Base-by-base conservation (phyloP, 2,888 invertebrate species). In the Germaria angustata region DNA sequence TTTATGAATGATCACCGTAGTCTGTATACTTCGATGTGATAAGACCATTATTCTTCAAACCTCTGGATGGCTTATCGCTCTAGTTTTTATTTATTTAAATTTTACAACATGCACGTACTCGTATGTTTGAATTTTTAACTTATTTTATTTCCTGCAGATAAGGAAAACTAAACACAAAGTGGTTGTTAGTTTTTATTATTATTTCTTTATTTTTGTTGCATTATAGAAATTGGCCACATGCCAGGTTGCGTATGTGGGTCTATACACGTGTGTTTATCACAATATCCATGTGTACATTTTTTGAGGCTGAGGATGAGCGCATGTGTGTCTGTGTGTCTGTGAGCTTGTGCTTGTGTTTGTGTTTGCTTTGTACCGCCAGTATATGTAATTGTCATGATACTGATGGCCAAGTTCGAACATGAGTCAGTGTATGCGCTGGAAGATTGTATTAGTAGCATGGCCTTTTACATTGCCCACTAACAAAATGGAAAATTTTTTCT, bases 191-290 rank as follows among this genome's bases (percentile, higher is more conserved):
- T 44, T 44, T 15, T 75, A 39, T 51, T 55, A 2, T 66, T n/a
- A 36, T 22, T 53, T 4, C n/a, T 77, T 49, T 63, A 55, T 20
- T 63, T 63, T 32, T 61, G 71, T 69, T 63, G 55, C 66, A 72
- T 72, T 81, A 72, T 72, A 51, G 32, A 72, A 81, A 77, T 77
- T 81, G 81, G 81, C 81, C 61, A 32, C 22, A 55, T 77, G 81
- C 81, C 81, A 61, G 68, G 2, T 24, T n/a, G n/a, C n/a, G n/a
- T n/a, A n/a, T n/a, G n/a, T n/a, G n/a, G n/a, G n/a, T n/a, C n/a
- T n/a, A n/a, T n/a, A n/a, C 20, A 53, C 22, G n/a, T n/a, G n/a
- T 20, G 9, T 28, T 15, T 15, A 8, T 2, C 41, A 28, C 13
- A 53, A 7, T 34, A 22, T 15, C 39, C 28, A n/a, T n/a, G 20